Conservation (phyloP, 2,113 vertebrate species). For the Larimichthys polyactis region DNA sequence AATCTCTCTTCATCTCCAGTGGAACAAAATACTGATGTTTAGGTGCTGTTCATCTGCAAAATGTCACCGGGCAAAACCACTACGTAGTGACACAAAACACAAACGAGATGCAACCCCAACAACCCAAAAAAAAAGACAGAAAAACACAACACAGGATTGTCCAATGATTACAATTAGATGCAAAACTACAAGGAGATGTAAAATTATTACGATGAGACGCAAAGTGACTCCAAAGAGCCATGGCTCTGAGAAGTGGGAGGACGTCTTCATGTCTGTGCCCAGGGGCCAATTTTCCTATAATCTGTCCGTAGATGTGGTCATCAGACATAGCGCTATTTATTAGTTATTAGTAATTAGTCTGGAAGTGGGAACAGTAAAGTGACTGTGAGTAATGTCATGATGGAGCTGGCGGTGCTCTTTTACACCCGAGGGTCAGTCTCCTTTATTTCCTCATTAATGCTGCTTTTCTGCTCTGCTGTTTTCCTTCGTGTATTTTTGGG, state of each 20-base stretch:
- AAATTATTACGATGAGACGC: fast-evolving
- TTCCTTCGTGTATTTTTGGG: constrained; percentile 59
- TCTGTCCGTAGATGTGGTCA: constrained; percentile 13
- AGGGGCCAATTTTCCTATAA: background rate
- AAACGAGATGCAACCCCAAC: background rate
- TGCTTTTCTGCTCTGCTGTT: constrained; percentile 44
- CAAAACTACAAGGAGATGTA: background rate
- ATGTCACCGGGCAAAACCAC: background rate
- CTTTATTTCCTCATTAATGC: constrained; percentile 50
- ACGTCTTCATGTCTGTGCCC: background rate
- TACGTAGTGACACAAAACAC: background rate
- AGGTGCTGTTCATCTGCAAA: background rate
- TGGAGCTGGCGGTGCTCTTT: constrained; percentile 37
- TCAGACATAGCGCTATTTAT: constrained; percentile 6
- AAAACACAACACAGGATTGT: background rate
- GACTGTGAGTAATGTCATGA: constrained; percentile 20
- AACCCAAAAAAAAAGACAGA: background rate
- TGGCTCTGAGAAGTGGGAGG: background rate
- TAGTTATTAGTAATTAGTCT: constrained; percentile 44
- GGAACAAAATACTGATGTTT: background rate
- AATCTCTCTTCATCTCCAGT: background rate
- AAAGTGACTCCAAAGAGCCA: too few relatives aligned
- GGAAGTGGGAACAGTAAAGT: background rate
- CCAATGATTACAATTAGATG: background rate
- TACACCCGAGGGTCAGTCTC: constrained; percentile 8